Base-by-base conservation (phyloP, 2,888 invertebrate genomes). In the Noctua pronuba region DNA sequence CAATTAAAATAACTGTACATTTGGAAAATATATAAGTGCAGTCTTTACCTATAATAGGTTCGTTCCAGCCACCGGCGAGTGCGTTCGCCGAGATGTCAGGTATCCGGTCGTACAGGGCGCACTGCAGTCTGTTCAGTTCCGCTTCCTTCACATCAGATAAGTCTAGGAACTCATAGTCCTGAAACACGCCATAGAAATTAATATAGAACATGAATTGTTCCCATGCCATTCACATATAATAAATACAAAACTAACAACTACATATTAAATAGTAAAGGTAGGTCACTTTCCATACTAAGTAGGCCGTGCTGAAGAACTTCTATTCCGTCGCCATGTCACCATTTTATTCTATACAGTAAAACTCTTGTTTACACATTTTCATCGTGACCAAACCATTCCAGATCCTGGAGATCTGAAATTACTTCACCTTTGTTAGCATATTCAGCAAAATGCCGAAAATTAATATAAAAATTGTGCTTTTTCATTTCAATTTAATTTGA, bases 161-260 rank as follows among this genome's bases (percentile, higher is more conserved):
- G 97, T 98, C 98, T 96, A 98, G 97, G 97, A 98, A 98, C 96
- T 98, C 97, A 96, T 97, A 97, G 94, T 97, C 97, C 97, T 97
- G 96, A 92, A 97, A 96, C 92, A 96, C 89, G 92, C 89, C 94
- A 94, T 91, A 84, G 18, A 86, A 79, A 82, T 92, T 91, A 92
- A 92, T 89, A 82, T 84, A 82, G 83, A 88, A 87, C 77, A 87
- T 76, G 46, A 86, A 65, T 49, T 55, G 75, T 65, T 60, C 35
- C 49, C 11, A 35, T 41, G 58, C 52, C 52, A 38, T 69, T 77
- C 77, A 80, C 67, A 77, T 78, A 76, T 62, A 75, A 75, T 80
- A 72, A 79, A 82, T 75, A 74, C 58, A 66, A 52, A 73, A 77
- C 77, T 85, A 88, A 84, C 55, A 69, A 77, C 79, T 83, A 89